These are phyloP conservation scores for Bathynomus jamesi DNA, from an alignment of 1,140 invertebrate species.

Conservation along the genomic window DNA sequence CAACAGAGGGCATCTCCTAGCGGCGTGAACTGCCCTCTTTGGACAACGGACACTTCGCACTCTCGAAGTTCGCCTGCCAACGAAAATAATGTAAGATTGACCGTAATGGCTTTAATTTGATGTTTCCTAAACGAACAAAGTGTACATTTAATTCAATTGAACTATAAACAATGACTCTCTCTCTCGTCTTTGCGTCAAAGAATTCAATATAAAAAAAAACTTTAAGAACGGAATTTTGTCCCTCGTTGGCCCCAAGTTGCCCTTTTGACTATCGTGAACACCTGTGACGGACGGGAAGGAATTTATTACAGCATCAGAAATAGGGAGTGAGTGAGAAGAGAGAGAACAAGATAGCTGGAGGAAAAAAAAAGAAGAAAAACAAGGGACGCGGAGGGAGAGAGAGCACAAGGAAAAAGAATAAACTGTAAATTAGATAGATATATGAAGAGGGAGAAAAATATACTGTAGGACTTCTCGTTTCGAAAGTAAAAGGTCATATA, in stretches of 20 bases:
- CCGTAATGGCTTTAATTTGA: too few species aligned
- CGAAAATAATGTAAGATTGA: not conserved
- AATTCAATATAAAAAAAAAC: not conserved
- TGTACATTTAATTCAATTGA: not conserved
- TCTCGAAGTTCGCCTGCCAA: not conserved
- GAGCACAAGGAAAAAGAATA: not conserved
- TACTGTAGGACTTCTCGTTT: not conserved
- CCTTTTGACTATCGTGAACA: not conserved
- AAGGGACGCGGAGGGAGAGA: not conserved
- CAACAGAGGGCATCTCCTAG: conserved; percentile 31
- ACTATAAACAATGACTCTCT: not conserved
- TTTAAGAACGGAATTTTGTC: not conserved
- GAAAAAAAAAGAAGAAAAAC: not conserved
- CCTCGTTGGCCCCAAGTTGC: not conserved
- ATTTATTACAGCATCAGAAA: not conserved
- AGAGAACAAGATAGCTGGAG: not conserved
- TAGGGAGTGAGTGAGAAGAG: not conserved
- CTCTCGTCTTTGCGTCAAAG: not conserved
- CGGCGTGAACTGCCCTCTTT: conserved; percentile 34
- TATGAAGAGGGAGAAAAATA: not conserved
- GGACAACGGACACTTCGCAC: conserved; percentile 3
- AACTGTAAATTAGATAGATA: not conserved
- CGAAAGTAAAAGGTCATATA: not conserved
- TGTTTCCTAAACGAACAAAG: too few species aligned
- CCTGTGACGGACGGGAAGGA: not conserved